phyloP scores from a whole-genome alignment of 2,888 invertebrate genomes.

The Cataglyphis rosenhaueri region DNA sequence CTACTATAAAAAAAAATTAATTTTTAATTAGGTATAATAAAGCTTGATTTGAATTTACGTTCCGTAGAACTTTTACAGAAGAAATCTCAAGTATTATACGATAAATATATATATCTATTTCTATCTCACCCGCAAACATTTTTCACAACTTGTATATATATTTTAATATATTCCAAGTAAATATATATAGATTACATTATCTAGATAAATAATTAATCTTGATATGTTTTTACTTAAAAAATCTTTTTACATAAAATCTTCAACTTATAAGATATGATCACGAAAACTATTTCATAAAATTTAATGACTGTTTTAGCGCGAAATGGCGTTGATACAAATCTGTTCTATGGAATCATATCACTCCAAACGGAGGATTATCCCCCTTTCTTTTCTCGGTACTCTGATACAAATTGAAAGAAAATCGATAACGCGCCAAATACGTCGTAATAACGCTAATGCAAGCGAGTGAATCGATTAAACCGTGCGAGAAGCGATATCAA shows the following conservation, averaged over 20 bases:
- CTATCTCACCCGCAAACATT: neutral
- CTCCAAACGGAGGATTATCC: conserved; percentile 7
- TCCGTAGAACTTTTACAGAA: neutral
- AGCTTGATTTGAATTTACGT: conserved; percentile 19
- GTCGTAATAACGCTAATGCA: conserved; percentile 15
- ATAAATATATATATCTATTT: neutral
- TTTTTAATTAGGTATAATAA: neutral
- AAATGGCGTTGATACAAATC: neutral
- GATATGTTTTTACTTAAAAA: neutral
- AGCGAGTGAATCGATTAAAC: conserved; percentile 14
- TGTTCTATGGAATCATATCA: neutral
- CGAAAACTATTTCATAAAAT: neutral
- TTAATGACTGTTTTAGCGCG: neutral
- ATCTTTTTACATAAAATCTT: neutral
- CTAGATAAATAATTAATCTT: neutral
- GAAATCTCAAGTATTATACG: neutral
- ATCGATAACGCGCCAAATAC: conserved; percentile 28
- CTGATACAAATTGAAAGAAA: conserved; percentile 17
- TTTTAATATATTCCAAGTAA: too few relatives aligned
- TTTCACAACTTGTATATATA: neutral
- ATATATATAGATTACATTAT: neutral
- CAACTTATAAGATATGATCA: neutral
- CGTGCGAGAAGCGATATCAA: neutral
- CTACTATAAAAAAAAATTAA: neutral
- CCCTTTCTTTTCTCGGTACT: neutral